Base-by-base conservation (phyloP, 1,140 invertebrate species). In the Drosophila pallidifrons region DNA sequence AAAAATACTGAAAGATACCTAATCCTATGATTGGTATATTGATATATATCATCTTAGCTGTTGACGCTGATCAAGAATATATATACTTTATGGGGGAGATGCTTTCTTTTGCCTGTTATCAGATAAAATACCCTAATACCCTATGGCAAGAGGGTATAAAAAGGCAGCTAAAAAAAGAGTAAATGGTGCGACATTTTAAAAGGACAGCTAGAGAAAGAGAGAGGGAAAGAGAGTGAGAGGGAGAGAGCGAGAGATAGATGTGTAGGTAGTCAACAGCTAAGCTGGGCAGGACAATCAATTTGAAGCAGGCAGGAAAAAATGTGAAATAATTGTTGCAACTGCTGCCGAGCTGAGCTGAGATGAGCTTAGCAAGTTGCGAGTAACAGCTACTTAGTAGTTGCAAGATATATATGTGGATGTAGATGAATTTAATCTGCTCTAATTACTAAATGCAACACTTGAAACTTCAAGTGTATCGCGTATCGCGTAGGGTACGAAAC, bases 391-490 rank as follows among this genome's bases (percentile, higher is more conserved):
- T 35, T 49, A 35, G 35, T 45, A 25, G 55, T 61, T 43, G 30
- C 38, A 32, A 38, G 7, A 8, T 8, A 32, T 8, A 32, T 8
- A 38, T 38, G 2, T 38, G 35, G 7, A 32, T 7, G 7, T 66
- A 77, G 76, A 7, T 38, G 35, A 32, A 32, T 7, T 11, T 66
- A 77, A 79, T 64, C 85, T 78, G 83, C 83, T 89, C 85, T 88
- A 88, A 88, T 88, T 88, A 88, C 85, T 70, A 88, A 81, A 68
- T 72, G 82, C 73, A 80, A 86, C 82, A 86, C 85, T 86, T 70
- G 74, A 77, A 13, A 25, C 3, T 7, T 38, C 7, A 38, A 38
- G 77, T 54, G 51, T 79, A 59, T 52, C 41, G 41, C 25, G 5
- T 32, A 38, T 38, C 8, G 35, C 6, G 35, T 43, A 25, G 32